phyloP scores from a whole-genome alignment of 2,888 invertebrate genomes.

The Trilocha varians region DNA sequence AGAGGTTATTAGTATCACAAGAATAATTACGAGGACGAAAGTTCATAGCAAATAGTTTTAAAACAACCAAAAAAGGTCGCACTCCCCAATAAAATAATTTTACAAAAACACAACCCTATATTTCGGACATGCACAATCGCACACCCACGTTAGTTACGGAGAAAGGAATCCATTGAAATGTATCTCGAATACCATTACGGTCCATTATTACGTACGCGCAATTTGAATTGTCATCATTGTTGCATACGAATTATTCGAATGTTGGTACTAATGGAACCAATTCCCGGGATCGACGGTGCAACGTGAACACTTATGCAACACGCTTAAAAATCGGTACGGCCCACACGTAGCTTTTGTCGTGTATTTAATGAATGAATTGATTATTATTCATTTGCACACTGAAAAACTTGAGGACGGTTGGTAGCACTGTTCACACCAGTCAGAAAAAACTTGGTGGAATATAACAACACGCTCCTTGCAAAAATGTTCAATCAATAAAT shows the following conservation, averaged over 20 bases:
- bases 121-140: constrained; percentile 17
- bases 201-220: constrained; percentile 30
- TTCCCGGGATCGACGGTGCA: neutral
- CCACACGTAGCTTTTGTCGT: neutral
- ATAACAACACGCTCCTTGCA: too few species aligned
- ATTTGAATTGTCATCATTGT: constrained; percentile 31
- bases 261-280: neutral
- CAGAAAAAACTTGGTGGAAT: too few species aligned
- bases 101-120: neutral
- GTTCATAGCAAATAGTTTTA: too few species aligned
- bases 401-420: too few species aligned
- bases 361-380: too few species aligned
- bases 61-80: too few species aligned
- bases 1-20: too few species aligned
- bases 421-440: too few species aligned
- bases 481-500: too few species aligned
- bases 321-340: neutral
- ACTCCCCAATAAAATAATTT: neutral
- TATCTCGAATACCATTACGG: constrained; percentile 27
- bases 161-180: constrained; percentile 58
- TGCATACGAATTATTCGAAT: neutral
- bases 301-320: neutral
- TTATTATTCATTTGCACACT: too few species aligned
- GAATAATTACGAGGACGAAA: too few species aligned
- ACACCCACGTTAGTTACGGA: constrained; percentile 58